Evolutionary conservation across 2,797 vertebrate genomes (phyloP).

Genomic region (Acrossocheilus fasciatus): DNA sequence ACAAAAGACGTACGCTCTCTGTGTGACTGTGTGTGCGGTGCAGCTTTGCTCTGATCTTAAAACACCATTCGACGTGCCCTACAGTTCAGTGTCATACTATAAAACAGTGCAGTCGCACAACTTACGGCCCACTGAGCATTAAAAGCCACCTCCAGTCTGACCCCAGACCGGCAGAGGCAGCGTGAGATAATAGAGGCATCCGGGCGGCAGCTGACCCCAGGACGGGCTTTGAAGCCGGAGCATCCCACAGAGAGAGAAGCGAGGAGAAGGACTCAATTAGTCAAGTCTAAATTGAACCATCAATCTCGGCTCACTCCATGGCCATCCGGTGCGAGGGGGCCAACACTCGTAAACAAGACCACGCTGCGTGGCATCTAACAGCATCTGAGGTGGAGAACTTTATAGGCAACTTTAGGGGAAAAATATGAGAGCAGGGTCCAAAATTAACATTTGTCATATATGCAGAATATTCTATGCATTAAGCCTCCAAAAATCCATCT

Average conservation of each 20-base stretch:
- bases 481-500: neutral
- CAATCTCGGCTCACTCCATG: slow-evolving; percentile 46
- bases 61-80: slow-evolving; percentile 28
- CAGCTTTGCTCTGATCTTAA: slow-evolving; percentile 37
- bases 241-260: slow-evolving; percentile 35
- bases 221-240: slow-evolving; percentile 43
- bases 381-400: neutral
- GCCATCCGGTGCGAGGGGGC: slow-evolving; percentile 40
- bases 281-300: slow-evolving; percentile 52
- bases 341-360: slow-evolving; percentile 41
- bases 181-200: slow-evolving; percentile 37
- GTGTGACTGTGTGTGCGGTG: neutral
- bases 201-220: slow-evolving; percentile 32
- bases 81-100: slow-evolving; percentile 43
- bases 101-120: slow-evolving; percentile 39
- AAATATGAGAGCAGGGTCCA: neutral
- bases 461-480: neutral
- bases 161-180: slow-evolving; percentile 24
- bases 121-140: slow-evolving; percentile 25
- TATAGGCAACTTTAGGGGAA: neutral
- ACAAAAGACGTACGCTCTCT: neutral
- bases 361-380: neutral
- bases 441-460: neutral
- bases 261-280: slow-evolving; percentile 50
- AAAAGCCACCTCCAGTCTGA: slow-evolving; percentile 40